Percentiles rank a stretch among this genome's conserved stretches.
Conservation (phyloP, 2,113 vertebrate species). For the Paracanthobrama guichenoti region DNA sequence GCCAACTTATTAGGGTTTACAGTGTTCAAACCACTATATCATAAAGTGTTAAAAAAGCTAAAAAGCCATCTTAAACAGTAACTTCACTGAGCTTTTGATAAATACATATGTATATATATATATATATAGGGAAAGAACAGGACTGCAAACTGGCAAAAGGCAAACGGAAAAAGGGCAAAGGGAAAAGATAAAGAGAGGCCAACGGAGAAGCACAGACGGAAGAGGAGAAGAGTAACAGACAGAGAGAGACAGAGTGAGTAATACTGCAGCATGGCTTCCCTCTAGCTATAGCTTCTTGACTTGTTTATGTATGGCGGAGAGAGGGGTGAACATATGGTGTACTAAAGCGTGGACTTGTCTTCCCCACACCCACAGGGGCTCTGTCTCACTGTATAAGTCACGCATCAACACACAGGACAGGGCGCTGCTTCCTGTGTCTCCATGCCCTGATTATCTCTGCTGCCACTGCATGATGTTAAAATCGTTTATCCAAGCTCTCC, state of each 20-base stretch:
- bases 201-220: background rate
- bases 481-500: background rate
- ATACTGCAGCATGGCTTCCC: slow-evolving; percentile 58
- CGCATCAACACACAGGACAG: slow-evolving; percentile 71
- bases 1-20: too few relatives aligned
- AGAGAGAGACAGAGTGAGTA: slow-evolving; percentile 43
- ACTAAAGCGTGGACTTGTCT: slow-evolving; percentile 82
- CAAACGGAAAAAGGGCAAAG: slow-evolving; percentile 2
- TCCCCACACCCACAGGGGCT: slow-evolving; percentile 74
- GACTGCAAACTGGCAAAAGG: background rate
- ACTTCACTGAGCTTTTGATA: background rate
- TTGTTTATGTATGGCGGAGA: slow-evolving; percentile 76
- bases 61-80: background rate
- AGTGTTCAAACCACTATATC: background rate
- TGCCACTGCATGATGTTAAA: background rate
- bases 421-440: slow-evolving; percentile 47
- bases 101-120: background rate
- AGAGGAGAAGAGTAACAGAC: slow-evolving; percentile 29
- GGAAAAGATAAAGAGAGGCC: slow-evolving; percentile 15
- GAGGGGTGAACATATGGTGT: slow-evolving; percentile 79
- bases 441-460: slow-evolving; percentile 24
- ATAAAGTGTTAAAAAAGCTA: background rate
- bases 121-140: background rate
- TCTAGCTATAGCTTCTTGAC: slow-evolving; percentile 77
- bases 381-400: slow-evolving; percentile 79